Evolutionary conservation across 2,797 vertebrate genomes (phyloP).

Genomic region (Tamandua tetradactyla): DNA sequence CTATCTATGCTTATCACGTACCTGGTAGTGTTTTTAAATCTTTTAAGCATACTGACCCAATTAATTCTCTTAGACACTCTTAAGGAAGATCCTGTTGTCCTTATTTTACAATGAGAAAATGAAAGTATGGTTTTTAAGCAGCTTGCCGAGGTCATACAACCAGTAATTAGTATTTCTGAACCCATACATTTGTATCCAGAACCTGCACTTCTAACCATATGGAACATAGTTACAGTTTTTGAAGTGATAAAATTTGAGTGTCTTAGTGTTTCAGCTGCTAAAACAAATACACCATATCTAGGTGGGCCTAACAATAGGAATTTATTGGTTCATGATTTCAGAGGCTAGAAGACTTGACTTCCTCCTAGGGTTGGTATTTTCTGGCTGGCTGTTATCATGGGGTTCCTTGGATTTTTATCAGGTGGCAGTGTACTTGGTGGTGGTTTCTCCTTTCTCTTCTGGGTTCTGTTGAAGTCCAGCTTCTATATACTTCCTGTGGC

Average conservation of each 20-base stretch:
- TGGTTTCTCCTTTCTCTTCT: too few relatives aligned
- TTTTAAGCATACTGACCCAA: not conserved
- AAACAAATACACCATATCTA: too few relatives aligned
- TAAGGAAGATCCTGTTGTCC: not conserved
- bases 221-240: not conserved
- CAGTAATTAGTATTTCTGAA: not conserved
- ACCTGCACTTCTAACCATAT: not conserved
- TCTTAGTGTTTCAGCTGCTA: too few relatives aligned
- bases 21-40: not conserved
- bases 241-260: not conserved
- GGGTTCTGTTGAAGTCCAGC: too few relatives aligned
- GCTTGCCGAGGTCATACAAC: not conserved
- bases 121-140: not conserved
- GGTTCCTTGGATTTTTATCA: too few relatives aligned
- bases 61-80: not conserved
- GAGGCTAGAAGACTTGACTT: too few relatives aligned
- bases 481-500: too few relatives aligned
- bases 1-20: not conserved
- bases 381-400: too few relatives aligned
- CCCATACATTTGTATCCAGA: not conserved
- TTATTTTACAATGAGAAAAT: slow-evolving; percentile 3
- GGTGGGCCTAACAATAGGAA: too few relatives aligned
- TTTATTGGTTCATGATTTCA: too few relatives aligned
- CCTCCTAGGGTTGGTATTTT: too few relatives aligned
- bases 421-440: too few relatives aligned